Evolutionary conservation across 1,140 invertebrate genomes (phyloP).

Genomic region (Saccostrea cuccullata): DNA sequence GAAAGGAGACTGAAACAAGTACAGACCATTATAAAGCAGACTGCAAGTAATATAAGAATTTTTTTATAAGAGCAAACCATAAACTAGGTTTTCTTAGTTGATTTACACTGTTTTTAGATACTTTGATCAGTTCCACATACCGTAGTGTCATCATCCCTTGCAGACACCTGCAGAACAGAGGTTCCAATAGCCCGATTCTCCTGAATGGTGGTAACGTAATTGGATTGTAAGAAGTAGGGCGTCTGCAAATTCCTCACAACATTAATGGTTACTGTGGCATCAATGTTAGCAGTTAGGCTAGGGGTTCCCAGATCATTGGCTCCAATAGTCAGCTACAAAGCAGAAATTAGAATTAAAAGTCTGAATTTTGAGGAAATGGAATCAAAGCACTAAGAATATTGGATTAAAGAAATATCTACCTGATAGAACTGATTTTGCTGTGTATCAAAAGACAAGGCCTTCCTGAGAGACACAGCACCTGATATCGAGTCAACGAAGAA

Average conservation of each 20-base stretch:
- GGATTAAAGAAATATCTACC: background rate
- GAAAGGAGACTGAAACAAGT: constrained; percentile 55
- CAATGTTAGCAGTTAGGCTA: constrained; percentile 76
- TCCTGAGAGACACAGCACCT: constrained; percentile 59
- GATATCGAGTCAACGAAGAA: constrained; percentile 61
- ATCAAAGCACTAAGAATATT: background rate
- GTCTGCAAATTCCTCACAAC: constrained; percentile 81
- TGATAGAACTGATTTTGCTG: constrained; percentile 32
- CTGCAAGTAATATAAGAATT: background rate
- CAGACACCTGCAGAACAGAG: constrained; percentile 52
- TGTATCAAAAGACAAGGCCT: constrained; percentile 45
- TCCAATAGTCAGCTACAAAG: constrained; percentile 54
- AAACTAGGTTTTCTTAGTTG: background rate
- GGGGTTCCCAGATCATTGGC: constrained; percentile 90
- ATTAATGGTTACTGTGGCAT: constrained; percentile 38
- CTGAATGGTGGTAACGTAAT: constrained; percentile 48
- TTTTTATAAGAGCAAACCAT: background rate
- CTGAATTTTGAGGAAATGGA: background rate
- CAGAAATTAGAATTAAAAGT: background rate
- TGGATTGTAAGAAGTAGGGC: constrained; percentile 40
- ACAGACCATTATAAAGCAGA: background rate
- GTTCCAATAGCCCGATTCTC: constrained; percentile 45
- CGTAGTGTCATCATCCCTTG: constrained; percentile 62
- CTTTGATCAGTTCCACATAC: constrained; percentile 46
- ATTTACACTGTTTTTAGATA: background rate